Percentiles rank a stretch among this genome's conserved stretches.
These are phyloP conservation scores for Harpagoxenus sublaevis DNA, from an alignment of 2,888 invertebrate species.

Conservation along the genomic window DNA sequence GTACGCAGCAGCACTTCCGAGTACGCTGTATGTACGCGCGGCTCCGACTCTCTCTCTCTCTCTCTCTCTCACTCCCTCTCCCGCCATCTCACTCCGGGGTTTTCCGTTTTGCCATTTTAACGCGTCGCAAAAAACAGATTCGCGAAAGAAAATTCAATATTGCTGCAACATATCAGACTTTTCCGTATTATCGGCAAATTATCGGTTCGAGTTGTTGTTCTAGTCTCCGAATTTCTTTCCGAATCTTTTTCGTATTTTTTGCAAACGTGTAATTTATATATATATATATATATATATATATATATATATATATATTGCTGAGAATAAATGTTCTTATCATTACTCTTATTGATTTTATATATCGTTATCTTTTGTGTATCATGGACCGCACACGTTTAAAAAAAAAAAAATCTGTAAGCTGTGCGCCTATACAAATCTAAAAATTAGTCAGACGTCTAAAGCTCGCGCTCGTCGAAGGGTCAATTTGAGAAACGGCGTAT, in stretches of 20 bases:
- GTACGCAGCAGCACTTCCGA: constrained; percentile 65
- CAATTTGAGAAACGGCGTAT: constrained; percentile 8
- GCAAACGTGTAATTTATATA: background rate
- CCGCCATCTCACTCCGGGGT: constrained; percentile 1
- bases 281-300: background rate
- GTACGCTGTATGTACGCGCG: constrained; percentile 56
- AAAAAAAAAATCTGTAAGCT: background rate
- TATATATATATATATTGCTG: too few relatives aligned
- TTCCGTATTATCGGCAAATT: background rate
- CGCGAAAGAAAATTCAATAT: constrained; percentile 11
- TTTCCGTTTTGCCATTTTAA: constrained; percentile 54
- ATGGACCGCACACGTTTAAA: background rate
- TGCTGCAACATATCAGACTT: constrained; percentile 16
- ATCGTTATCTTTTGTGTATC: background rate
- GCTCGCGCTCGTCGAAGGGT: background rate
- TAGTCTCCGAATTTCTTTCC: background rate
- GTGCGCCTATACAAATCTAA: background rate
- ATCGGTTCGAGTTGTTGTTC: background rate
- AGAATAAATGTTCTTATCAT: background rate
- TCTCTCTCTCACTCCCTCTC: background rate
- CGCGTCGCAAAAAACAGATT: constrained; percentile 35
- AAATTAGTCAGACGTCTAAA: background rate
- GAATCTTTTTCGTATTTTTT: background rate
- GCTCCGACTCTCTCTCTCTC: background rate
- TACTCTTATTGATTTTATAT: background rate